Percentiles rank a stretch among this genome's conserved stretches.
Evolutionary conservation across 30 jellyfish, hydroid and myxozoan species (phyloP).

Genomic region (Chrysaora quinquecirrha): DNA sequence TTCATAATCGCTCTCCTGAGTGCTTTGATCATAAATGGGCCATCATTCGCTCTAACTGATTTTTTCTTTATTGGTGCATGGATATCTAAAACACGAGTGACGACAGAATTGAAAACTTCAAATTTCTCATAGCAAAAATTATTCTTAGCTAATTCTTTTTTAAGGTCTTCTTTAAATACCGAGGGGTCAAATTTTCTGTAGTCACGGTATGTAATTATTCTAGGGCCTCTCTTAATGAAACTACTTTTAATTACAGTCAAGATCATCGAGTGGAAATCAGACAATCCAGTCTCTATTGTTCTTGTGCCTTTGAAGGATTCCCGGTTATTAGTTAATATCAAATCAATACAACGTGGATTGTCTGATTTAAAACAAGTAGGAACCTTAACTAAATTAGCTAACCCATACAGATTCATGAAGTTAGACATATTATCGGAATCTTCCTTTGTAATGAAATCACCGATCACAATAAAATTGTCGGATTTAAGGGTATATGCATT

Average conservation of each 20-base stretch:
- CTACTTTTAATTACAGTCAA: slow-evolving; percentile 21
- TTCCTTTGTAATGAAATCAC: slow-evolving; percentile 44
- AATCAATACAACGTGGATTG: slow-evolving; percentile 14
- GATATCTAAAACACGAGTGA: background rate
- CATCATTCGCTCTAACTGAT: too few relatives aligned
- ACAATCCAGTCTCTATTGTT: slow-evolving; percentile 16
- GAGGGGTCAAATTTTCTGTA: slow-evolving; percentile 36
- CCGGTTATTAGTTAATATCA: slow-evolving; percentile 3
- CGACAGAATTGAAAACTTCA: background rate
- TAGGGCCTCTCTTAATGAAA: background rate
- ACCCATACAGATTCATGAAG: slow-evolving; percentile 47
- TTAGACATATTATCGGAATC: slow-evolving; percentile 24
- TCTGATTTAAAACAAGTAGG: slow-evolving; percentile 4
- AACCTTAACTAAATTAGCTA: slow-evolving; percentile 25
- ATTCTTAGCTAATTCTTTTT: slow-evolving; percentile 8
- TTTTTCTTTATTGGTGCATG: background rate
- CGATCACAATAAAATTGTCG: slow-evolving; percentile 35
- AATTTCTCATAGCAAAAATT: background rate
- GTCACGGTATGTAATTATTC: slow-evolving; percentile 16
- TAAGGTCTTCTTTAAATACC: slow-evolving; percentile 38
- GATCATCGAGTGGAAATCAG: slow-evolving; percentile 30
- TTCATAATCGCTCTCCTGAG: too few relatives aligned
- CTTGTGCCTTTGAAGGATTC: slow-evolving; percentile 9
- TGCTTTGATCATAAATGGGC: too few relatives aligned
- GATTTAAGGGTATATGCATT: slow-evolving; percentile 29